Conservation (phyloP, 2,113 vertebrate genomes). For the Leucosticte australis region DNA sequence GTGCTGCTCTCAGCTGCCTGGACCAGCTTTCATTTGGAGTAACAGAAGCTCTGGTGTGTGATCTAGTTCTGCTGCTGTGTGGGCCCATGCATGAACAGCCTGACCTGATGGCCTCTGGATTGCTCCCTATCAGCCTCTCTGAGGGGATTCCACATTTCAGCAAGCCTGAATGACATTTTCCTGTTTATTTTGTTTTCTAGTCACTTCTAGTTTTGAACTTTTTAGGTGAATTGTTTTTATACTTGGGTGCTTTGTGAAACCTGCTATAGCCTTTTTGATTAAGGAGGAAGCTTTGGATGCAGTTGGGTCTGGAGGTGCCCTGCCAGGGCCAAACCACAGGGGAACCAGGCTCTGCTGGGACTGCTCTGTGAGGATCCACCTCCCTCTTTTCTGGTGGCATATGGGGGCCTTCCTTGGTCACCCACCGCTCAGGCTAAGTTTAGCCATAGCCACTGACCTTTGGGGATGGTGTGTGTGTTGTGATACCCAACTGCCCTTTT, state of each 20-base stretch:
- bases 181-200: background rate
- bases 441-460: background rate
- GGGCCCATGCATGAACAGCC: background rate
- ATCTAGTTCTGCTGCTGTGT: background rate
- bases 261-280: accelerated
- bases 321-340: background rate
- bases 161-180: background rate
- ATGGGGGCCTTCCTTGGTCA: background rate
- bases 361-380: background rate
- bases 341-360: background rate
- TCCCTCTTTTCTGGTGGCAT: background rate
- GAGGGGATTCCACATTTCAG: background rate
- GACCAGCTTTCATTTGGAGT: background rate
- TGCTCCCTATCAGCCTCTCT: accelerated
- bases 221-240: background rate
- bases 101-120: accelerated
- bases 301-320: background rate
- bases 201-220: background rate
- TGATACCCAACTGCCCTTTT: background rate
- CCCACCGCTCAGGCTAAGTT: background rate
- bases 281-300: background rate
- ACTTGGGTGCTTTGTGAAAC: background rate
- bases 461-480: background rate
- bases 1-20: background rate
- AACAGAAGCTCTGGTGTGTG: background rate